A percentile compares a stretch with the other conserved stretches of the same genome.
Evolutionary conservation across 1,140 invertebrate species (phyloP).

Genomic region (Apocrypta bakeri): DNA sequence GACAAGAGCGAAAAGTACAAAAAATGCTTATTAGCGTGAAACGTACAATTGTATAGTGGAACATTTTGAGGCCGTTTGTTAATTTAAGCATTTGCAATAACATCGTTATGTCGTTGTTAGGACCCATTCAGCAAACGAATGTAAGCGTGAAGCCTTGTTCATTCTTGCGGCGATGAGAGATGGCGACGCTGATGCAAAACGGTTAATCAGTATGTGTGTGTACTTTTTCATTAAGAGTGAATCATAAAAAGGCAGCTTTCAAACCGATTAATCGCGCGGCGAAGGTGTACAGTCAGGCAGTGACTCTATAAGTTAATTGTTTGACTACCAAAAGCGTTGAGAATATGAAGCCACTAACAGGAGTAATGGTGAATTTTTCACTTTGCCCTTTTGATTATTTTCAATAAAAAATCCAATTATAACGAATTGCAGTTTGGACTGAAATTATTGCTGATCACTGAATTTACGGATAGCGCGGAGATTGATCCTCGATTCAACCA

Average conservation of each 20-base stretch:
- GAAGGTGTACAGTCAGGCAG: background rate
- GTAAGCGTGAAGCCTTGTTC: too few relatives aligned
- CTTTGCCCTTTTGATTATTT: background rate
- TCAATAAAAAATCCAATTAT: background rate
- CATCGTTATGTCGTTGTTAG: too few relatives aligned
- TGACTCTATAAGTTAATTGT: background rate
- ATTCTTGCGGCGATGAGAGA: too few relatives aligned
- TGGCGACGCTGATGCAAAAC: too few relatives aligned
- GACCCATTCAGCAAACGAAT: too few relatives aligned
- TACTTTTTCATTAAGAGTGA: too few relatives aligned
- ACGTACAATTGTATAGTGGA: background rate
- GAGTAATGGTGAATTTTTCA: conserved; percentile 3
- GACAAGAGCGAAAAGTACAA: too few relatives aligned
- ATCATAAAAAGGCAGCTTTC: conserved; percentile 16
- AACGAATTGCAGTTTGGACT: background rate
- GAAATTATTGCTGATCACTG: background rate
- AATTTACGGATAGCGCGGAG: background rate
- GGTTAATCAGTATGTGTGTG: too few relatives aligned
- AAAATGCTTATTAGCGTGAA: background rate
- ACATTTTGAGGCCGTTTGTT: background rate
- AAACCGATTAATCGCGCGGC: background rate
- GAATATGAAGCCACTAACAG: background rate
- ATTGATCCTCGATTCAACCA: background rate
- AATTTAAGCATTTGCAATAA: background rate
- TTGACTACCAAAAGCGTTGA: background rate